Base-by-base conservation (phyloP, 2,888 invertebrate species). In the Cantharis nigra region DNA sequence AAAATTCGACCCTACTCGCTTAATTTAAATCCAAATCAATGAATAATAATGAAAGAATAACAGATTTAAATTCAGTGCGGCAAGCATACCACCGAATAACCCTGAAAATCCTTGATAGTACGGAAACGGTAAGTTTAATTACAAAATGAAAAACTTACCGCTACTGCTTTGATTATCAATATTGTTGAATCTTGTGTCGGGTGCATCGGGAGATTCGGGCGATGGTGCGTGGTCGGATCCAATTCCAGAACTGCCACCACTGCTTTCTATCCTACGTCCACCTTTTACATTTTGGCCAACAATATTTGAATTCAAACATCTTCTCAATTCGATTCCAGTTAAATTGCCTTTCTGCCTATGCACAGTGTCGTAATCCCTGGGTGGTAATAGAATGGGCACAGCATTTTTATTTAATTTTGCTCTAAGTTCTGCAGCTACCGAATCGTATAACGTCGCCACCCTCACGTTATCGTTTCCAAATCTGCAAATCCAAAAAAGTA, bases 291-390 rank as follows among this genome's bases (percentile, higher is more conserved):
- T 90, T 75, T 90, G 90, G 18, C 92, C 91, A 11, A 92, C 92
- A 62, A 94, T 94, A 83, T 92, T 93, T 84, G 93, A 91, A 85
- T 94, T 94, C 70, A 94, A 89, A 84, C 94, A 94, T 49, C 94
- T 89, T 70, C 93, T 88, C 79, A 92, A 87, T 85, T 94, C 94
- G 83, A 94, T 94, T 28, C 93, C 93, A n/a, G 92, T 91, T 70
- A 95, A 87, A 86, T 95, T 94, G 9, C 95, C 95, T 79, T 94
- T 88, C 78, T 91, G 93, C 73, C 95, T 91, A 86, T 96, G 95
- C 3, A 97, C 95, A 1, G 97, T 97, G 88, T 98, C 98, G 90
- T 98, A 98, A 88, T 98, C 98, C 28, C 97, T 91, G 0, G 98
- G 98, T 0, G 98, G 98, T 79, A 98, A 90, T 20, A 98, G 91